Conservation (phyloP, 2,888 invertebrate genomes). For the Melikaiella ostensackeni region DNA sequence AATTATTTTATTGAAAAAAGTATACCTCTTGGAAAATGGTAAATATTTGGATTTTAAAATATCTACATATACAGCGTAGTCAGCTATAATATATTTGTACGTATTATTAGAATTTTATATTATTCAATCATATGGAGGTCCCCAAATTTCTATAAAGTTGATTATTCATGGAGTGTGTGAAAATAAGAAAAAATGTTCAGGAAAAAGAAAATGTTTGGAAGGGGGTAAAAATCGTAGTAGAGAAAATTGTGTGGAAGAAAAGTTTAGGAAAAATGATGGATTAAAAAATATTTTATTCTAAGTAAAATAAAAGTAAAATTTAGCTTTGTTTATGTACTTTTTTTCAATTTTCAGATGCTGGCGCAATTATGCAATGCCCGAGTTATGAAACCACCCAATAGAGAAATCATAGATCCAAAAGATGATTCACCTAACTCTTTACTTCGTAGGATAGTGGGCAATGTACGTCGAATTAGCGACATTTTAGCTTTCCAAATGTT, state of each 20-base stretch:
- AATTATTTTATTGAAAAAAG: neutral
- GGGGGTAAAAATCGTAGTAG: too few relatives aligned
- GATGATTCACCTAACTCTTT: neutral
- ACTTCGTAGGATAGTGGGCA: conserved; percentile 1
- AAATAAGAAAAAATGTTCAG: too few relatives aligned
- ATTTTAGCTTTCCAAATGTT: neutral
- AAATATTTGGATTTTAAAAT: too few relatives aligned
- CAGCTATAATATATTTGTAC: too few relatives aligned
- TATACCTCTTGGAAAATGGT: neutral
- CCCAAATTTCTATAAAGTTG: too few relatives aligned
- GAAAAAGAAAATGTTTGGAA: too few relatives aligned
- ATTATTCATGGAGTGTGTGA: too few relatives aligned
- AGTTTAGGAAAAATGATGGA: neutral
- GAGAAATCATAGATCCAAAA: neutral
- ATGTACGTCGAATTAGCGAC: neutral
- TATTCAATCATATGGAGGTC: too few relatives aligned
- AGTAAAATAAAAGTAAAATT: neutral
- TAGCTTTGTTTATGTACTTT: neutral
- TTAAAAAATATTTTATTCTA: neutral
- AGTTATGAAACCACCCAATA: too few relatives aligned
- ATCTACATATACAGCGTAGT: too few relatives aligned
- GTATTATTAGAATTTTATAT: too few relatives aligned
- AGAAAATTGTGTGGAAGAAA: too few relatives aligned
- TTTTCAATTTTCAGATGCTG: neutral
- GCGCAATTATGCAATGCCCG: neutral